phyloP scores from a whole-genome alignment of 2,888 invertebrate genomes.

The Caenorhabditis afra region DNA sequence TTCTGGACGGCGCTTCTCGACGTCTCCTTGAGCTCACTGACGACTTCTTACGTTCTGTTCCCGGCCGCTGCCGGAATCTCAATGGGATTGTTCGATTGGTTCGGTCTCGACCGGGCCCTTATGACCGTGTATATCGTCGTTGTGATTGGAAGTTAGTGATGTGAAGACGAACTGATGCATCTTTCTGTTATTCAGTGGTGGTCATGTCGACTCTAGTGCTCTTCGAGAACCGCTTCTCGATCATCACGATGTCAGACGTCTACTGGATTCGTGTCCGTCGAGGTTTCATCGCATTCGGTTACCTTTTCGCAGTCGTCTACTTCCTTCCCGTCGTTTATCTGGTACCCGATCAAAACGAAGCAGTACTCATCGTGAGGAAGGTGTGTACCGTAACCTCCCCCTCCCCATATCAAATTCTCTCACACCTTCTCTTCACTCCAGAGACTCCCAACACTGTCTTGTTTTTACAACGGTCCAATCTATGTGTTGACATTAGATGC shows the following conservation, averaged over 20 bases:
- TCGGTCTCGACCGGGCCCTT: too few species aligned
- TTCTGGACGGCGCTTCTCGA: neutral
- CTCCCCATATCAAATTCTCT: too few species aligned
- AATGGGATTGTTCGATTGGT: neutral
- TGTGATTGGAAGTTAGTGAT: too few species aligned
- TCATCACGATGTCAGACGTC: neutral
- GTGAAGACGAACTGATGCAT: too few species aligned
- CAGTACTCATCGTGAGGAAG: too few species aligned
- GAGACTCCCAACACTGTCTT: constrained; percentile 2
- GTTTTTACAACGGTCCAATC: constrained; percentile 15
- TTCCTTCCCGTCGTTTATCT: constrained; percentile 24
- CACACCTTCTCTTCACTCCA: too few species aligned
- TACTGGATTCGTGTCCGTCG: constrained; percentile 8
- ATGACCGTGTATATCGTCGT: too few species aligned
- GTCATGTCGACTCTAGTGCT: constrained; percentile 23
- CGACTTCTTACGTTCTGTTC: neutral
- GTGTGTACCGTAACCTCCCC: too few species aligned
- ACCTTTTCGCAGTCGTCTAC: constrained; percentile 20
- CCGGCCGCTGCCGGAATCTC: neutral
- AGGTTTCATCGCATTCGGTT: neutral
- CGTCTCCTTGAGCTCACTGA: neutral
- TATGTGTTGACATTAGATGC: constrained; percentile 23
- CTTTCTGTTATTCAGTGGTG: constrained; percentile 26
- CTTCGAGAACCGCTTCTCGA: constrained; percentile 35
- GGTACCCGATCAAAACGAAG: constrained; percentile 15